These are phyloP conservation scores for Sternarchorhynchus goeldii DNA, from an alignment of 2,797 vertebrate species.

Conservation along the genomic window DNA sequence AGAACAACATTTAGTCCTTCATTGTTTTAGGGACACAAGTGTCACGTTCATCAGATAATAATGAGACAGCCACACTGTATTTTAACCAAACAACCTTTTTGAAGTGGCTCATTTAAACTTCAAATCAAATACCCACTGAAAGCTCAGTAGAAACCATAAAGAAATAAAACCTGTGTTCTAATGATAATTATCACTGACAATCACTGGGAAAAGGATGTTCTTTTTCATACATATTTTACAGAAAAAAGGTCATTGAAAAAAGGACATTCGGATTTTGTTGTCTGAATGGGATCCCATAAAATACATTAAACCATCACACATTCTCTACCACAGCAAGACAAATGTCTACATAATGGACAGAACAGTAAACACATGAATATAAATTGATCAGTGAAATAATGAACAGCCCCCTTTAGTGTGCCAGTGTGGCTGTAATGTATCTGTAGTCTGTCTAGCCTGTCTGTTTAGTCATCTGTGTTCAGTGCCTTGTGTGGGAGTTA, in stretches of 20 bases:
- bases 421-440: not conserved
- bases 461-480: not conserved
- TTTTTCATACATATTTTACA: not conserved
- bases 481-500: not conserved
- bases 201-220: not conserved
- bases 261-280: not conserved
- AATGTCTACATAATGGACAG: not conserved
- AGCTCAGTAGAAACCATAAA: not conserved
- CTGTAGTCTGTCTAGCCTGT: not conserved
- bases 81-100: conserved; percentile 13
- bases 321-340: not conserved
- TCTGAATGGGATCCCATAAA: not conserved
- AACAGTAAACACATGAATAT: not conserved
- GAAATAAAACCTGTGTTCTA: not conserved
- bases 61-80: conserved; percentile 19
- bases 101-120: not conserved
- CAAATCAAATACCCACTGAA: not conserved
- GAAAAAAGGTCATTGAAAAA: not conserved
- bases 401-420: not conserved
- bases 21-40: conserved; percentile 8
- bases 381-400: not conserved
- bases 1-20: conserved; percentile 17
- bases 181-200: not conserved
- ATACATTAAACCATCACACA: not conserved
- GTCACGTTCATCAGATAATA: conserved; percentile 21